Evolutionary conservation across 92 coral and sea anemone genomes (phyloP), one percentile per base, ranked within the genome.

Genomic region (Porites cylindrica): DNA sequence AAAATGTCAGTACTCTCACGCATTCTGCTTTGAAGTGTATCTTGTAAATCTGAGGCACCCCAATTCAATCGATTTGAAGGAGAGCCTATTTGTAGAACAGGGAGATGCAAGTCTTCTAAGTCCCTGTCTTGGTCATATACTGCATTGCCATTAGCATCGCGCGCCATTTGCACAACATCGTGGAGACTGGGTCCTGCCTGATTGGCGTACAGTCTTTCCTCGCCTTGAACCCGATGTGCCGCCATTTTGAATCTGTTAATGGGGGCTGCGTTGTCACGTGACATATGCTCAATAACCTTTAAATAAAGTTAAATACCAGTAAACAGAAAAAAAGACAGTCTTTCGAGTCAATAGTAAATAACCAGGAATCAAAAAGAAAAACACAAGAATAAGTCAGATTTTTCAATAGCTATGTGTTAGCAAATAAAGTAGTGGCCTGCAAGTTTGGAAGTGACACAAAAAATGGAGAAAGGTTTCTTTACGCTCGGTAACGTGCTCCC

Each of bases 1-100:
- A 97, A 81, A 21, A 95, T 92, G 10, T 95, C 98, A 18, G 93
- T 85, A 71, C 91, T 92, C 61, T 91, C 95, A 21, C 86, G 88
- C 17, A 95, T 85, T 85, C 88, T 91, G 11, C 79, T 80, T 62
- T 83, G 86, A 19, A 91, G 84, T 10, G 88, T 26, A 8, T 87
- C 80, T 54, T 91, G 84, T 29, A 69, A 20, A 18, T 83, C 87
- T 11, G 47, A 43, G 1, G 52, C 51, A 13, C 72, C 87, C 80
- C 73, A 74, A 8, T 51, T 26, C 51, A 64, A 60, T 10, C 74
- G 70, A 26, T 43, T 83, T 18, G 71, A 82, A 38, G 81, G 66
- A 14, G 85, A 81, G 26, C 83, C 62, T 50, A 52, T 64, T 77
- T 62, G 82, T 7, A 88, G 26, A 5, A 86, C 76, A 9, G 86